Conservation (phyloP, 1,140 invertebrate species). For the Lamellibrachia luymesi region DNA sequence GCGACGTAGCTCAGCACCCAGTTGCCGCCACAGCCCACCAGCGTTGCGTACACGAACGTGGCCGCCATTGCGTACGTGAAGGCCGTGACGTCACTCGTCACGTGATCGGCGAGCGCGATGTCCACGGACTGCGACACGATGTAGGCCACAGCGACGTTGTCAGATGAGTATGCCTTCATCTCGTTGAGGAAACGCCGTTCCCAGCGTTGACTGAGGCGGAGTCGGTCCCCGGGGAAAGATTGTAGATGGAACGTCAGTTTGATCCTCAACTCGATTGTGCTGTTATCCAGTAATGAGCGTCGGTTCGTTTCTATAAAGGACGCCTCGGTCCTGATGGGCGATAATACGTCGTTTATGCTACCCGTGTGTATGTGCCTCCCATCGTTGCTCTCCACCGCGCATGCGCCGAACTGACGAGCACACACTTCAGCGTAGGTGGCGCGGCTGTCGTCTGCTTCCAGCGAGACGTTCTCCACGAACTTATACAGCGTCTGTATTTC, state of each 20-base stretch:
- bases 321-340: not conserved
- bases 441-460: not conserved
- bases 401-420: slow-evolving; percentile 1
- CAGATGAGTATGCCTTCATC: not conserved
- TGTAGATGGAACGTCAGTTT: not conserved
- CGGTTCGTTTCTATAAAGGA: not conserved
- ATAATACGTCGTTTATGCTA: not conserved
- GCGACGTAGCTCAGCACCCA: slow-evolving; percentile 48
- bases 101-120: slow-evolving; percentile 33
- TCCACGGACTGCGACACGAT: slow-evolving; percentile 32
- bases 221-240: not conserved
- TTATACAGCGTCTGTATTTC: not conserved
- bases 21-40: slow-evolving; percentile 27
- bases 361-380: not conserved
- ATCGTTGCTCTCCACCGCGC: slow-evolving; percentile 15
- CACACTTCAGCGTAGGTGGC: slow-evolving; percentile 16
- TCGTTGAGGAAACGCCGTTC: slow-evolving; percentile 10
- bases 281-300: not conserved
- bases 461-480: not conserved
- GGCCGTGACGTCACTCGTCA: slow-evolving; percentile 30
- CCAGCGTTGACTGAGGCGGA: not conserved
- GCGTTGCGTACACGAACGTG: slow-evolving; percentile 31
- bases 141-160: slow-evolving; percentile 28
- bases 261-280: not conserved
- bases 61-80: slow-evolving; percentile 35